Conservation (phyloP, 1,140 invertebrate species). For the Watersipora subatra region DNA sequence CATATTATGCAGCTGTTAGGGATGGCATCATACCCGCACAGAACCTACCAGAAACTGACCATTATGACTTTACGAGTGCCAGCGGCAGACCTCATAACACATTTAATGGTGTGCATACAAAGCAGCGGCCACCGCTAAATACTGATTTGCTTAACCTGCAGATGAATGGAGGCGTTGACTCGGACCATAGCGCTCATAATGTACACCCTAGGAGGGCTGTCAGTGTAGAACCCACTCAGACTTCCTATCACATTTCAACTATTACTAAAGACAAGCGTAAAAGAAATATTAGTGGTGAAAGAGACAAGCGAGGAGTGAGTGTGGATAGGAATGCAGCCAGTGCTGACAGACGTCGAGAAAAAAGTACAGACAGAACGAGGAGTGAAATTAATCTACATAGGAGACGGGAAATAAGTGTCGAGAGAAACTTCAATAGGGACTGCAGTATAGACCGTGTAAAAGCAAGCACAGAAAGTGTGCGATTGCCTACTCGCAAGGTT, state of each 20-base stretch:
- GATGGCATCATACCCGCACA: slow-evolving; percentile 26
- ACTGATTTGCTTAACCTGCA: slow-evolving; percentile 35
- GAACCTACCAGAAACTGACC: slow-evolving; percentile 23
- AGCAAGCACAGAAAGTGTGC: not conserved
- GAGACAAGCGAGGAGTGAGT: not conserved
- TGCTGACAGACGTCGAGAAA: not conserved
- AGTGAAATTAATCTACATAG: not conserved
- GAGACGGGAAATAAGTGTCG: not conserved
- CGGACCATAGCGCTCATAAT: not conserved
- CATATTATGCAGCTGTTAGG: slow-evolving; percentile 36
- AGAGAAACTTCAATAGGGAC: too few relatives aligned
- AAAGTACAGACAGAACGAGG: not conserved
- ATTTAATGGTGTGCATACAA: slow-evolving; percentile 65
- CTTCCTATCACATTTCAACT: not conserved
- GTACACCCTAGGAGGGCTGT: not conserved
- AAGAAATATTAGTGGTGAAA: not conserved
- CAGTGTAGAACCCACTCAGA: not conserved
- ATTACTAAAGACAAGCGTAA: not conserved
- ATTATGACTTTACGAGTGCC: slow-evolving; percentile 47
- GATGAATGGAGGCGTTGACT: not conserved
- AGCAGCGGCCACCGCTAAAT: slow-evolving; percentile 51
- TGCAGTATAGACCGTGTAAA: not conserved
- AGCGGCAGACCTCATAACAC: slow-evolving; percentile 67
- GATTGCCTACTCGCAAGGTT: not conserved
- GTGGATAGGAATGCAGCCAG: not conserved